A percentile compares a stretch with the other conserved stretches of the same genome.
These are phyloP conservation scores for Alexandromys fortis DNA, from an alignment of 2,113 vertebrate genomes.

Conservation along the genomic window DNA sequence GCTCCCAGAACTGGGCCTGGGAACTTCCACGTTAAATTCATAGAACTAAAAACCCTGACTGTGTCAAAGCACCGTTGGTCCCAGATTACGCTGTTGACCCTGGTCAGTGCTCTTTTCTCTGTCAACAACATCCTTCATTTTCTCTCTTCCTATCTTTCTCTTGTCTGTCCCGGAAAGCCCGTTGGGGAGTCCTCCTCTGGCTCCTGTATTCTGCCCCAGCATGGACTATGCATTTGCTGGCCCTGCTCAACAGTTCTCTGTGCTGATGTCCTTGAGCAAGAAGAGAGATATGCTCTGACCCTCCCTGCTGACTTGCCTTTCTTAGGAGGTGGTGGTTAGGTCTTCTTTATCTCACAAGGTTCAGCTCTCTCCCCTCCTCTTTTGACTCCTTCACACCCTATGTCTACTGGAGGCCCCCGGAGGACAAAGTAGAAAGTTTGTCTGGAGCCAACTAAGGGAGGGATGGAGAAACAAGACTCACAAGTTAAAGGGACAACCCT, in stretches of 20 bases:
- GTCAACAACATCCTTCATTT: background rate
- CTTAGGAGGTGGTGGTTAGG: background rate
- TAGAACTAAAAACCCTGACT: background rate
- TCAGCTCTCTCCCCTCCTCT: background rate
- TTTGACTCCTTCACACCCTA: background rate
- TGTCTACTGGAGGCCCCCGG: background rate
- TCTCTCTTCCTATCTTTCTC: background rate
- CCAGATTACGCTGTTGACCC: rapidly evolving
- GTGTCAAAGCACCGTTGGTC: background rate
- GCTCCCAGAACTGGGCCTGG: background rate
- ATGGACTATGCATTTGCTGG: background rate
- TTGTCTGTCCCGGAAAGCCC: background rate
- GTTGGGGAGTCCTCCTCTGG: background rate
- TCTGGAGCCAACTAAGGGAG: background rate
- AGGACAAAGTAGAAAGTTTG: background rate
- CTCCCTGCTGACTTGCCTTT: background rate
- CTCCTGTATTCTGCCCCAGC: background rate
- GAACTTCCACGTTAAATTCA: too few species aligned
- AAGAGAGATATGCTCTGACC: background rate
- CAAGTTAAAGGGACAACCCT: background rate
- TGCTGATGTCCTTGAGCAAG: background rate
- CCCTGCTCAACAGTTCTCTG: background rate
- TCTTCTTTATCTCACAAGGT: background rate
- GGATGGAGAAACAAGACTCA: background rate
- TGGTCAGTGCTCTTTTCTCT: background rate